Percentiles rank a stretch among this genome's conserved stretches.
These are phyloP conservation scores for Anoncus sp. DNA, from an alignment of 2,888 invertebrate species.

Conservation along the genomic window DNA sequence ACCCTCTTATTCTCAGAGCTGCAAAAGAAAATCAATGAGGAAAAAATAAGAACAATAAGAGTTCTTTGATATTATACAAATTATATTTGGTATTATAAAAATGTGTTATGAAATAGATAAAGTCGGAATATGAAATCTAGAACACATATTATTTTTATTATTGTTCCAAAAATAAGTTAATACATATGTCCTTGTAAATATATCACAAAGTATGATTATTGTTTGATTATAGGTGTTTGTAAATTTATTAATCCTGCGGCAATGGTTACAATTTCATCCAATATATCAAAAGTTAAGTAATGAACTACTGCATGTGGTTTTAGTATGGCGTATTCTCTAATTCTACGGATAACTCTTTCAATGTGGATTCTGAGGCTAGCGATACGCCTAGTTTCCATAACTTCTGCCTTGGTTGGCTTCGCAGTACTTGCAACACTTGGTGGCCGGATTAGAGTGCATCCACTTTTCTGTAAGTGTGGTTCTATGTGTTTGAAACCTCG, in stretches of 20 bases:
- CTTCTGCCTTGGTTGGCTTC: background rate
- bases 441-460: background rate
- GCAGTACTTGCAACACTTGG: conserved; percentile 8
- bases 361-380: conserved; percentile 9
- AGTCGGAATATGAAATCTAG: no score
- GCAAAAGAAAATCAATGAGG: no score
- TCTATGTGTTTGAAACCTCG: conserved; percentile 64
- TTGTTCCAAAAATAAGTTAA: no score
- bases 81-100: no score
- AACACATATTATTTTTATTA: no score
- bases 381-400: background rate
- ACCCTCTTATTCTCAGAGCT: background rate
- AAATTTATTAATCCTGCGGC: conserved; percentile 12
- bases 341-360: conserved; percentile 1
- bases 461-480: background rate
- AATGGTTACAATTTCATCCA: conserved; percentile 11
- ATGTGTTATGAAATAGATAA: no score
- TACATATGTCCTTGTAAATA: no score
- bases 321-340: background rate
- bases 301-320: background rate
- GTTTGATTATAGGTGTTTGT: background rate
- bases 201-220: background rate
- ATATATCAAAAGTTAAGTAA: background rate
- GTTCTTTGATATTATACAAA: no score
- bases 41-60: no score